Conservation (phyloP, 2,113 vertebrate genomes). For the Hirundichthys speculiger region DNA sequence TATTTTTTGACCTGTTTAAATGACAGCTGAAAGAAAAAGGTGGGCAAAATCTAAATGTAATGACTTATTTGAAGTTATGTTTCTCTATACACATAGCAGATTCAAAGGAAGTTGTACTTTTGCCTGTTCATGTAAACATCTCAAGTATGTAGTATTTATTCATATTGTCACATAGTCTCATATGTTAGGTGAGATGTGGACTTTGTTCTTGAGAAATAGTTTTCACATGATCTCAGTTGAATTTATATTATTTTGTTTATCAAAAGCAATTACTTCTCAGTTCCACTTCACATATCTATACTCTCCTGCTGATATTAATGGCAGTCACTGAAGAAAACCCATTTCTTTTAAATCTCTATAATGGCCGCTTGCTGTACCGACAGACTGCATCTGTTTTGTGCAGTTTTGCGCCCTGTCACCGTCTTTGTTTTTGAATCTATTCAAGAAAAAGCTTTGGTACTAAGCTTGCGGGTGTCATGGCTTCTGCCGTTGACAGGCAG, state of each 20-base stretch:
- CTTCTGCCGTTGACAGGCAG: constrained; percentile 57
- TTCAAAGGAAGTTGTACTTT: too few species aligned
- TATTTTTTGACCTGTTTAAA: too few species aligned
- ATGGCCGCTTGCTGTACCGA: background rate
- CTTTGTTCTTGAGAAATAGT: background rate
- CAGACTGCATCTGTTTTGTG: constrained; percentile 15
- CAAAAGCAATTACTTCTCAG: background rate
- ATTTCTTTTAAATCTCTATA: background rate
- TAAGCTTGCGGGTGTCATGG: constrained; percentile 36
- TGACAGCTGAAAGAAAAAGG: too few species aligned
- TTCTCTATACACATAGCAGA: too few species aligned
- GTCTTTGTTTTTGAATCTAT: constrained; percentile 18
- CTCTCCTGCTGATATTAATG: background rate
- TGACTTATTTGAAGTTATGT: too few species aligned
- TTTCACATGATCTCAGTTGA: background rate
- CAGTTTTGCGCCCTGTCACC: constrained; percentile 10
- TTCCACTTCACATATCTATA: background rate
- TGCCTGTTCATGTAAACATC: too few species aligned
- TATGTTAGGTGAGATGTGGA: too few species aligned
- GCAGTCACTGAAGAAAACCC: background rate
- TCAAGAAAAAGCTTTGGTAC: constrained; percentile 21
- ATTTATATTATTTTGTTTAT: background rate
- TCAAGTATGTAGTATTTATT: too few species aligned
- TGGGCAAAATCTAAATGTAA: too few species aligned
- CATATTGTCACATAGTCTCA: background rate